Base-by-base conservation (phyloP, 2,888 invertebrate genomes). In the Bibio marci region DNA sequence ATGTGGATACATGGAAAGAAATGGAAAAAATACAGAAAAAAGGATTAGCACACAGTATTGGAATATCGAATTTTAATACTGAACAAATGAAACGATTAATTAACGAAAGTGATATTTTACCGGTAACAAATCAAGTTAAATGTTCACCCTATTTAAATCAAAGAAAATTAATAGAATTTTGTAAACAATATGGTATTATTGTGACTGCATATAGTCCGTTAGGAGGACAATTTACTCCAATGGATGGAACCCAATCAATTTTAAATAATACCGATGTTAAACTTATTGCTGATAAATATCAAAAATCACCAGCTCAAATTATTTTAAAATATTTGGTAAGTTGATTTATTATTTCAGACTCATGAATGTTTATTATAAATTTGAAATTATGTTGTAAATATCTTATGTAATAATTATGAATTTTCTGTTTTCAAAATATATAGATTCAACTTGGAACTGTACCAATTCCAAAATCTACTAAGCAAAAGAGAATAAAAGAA, bases 41-140 rank as follows among this genome's bases (percentile, higher is more conserved):
- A 40, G 77, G 78, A 8, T 54, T 80, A 30, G 61, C 67, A 1
- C 76, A 71, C 49, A 71, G 70, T 43, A 78, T 83, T 46, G 83
- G 82, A 2, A 54, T 82, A 12, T 86, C 86, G 31, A 92, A 92
- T 62, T 91, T 90, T 56, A 91, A 85, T 56, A 74, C 68, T 47
- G 63, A 72, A 47, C 82, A 83, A 56, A 56, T 82, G 37, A 60
- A 69, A 17, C 65, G 76, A 40, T 51, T 91, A 11, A 52, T 87
- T 27, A 63, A 68, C 8, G 62, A 59, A 38, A 67, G 70, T 36
- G 65, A 52, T 15, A 65, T 76, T 39, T 69, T 68, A 49, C 76
- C 76, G 8, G 71, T 70, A 10, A 65, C 64, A 25, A 71, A 73
- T 51, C 73, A 76, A 63, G 71, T 39, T 28, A 76, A 77, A 57